These are phyloP conservation scores for Sebastes ruberrimus DNA, from an alignment of 2,797 vertebrate genomes.

Conservation along the genomic window DNA sequence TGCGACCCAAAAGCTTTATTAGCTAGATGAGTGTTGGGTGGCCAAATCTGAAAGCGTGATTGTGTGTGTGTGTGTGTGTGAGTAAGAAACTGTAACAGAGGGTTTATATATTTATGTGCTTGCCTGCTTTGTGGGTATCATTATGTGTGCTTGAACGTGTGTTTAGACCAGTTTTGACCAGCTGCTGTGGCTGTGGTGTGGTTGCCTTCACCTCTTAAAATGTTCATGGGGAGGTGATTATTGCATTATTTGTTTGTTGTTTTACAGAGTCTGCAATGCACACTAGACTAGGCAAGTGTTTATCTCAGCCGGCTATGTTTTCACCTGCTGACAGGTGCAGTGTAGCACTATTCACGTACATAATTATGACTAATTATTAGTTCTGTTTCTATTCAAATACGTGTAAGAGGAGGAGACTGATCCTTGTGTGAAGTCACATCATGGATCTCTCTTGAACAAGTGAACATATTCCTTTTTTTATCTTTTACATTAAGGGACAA, in stretches of 20 bases:
- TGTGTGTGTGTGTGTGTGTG: constrained; percentile 4
- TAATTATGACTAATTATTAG: no score
- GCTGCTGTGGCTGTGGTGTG: constrained; percentile 58
- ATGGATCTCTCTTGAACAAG: not conserved
- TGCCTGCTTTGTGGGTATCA: constrained; percentile 21
- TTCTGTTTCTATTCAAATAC: not conserved
- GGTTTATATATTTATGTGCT: constrained; percentile 34
- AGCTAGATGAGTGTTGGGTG: constrained; percentile 66
- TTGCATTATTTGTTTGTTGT: constrained; percentile 64
- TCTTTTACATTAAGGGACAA: not conserved
- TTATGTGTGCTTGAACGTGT: not conserved
- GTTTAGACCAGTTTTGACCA: constrained; percentile 40
- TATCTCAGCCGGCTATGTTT: constrained; percentile 19
- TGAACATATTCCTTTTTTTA: not conserved
- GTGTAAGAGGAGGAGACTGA: not conserved
- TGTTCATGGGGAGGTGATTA: constrained; percentile 69
- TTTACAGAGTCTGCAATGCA: constrained; percentile 56
- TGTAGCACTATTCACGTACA: not conserved
- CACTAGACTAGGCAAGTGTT: constrained; percentile 43
- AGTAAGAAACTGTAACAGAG: constrained; percentile 26
- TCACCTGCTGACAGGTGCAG: constrained; percentile 51
- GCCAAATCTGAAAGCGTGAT: constrained; percentile 55
- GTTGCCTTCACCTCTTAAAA: constrained; percentile 72
- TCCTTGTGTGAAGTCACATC: not conserved
- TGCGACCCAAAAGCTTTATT: constrained; percentile 66